Conservation (phyloP, 2,113 vertebrate species). For the Podarcis muralis region DNA sequence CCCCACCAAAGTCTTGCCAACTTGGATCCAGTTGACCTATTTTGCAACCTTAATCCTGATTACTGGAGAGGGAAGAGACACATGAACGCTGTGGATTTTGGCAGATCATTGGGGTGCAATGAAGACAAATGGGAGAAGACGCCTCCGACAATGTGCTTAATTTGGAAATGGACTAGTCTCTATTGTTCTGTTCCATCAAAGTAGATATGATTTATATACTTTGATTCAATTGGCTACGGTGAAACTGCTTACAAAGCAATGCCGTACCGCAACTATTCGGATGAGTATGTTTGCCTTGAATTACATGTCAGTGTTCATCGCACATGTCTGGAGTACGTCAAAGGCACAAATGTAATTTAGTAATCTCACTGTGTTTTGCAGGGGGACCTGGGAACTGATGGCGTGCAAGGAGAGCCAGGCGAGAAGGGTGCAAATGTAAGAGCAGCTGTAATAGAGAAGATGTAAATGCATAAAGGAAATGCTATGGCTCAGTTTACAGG, state of each 20-base stretch:
- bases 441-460: neutral
- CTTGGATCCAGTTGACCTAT: neutral
- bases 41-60: neutral
- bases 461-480: neutral
- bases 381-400: conserved; percentile 58
- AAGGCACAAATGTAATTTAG: neutral
- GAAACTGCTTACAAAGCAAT: neutral
- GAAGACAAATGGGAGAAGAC: neutral
- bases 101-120: neutral
- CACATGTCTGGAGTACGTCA: neutral
- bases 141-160: neutral
- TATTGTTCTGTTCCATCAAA: neutral
- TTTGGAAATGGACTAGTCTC: neutral
- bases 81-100: conserved; percentile 4
- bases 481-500: fast-evolving
- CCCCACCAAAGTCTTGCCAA: neutral
- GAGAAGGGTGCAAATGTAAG: conserved; percentile 61
- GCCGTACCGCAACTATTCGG: neutral
- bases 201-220: too few species aligned
- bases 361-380: conserved; percentile 43
- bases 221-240: neutral
- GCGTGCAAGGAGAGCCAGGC: conserved; percentile 55
- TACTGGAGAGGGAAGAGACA: neutral
- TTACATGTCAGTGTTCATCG: neutral
- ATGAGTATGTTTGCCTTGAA: neutral